phyloP scores from a whole-genome alignment of 1,140 invertebrate species.

The Chelonus insularis region DNA sequence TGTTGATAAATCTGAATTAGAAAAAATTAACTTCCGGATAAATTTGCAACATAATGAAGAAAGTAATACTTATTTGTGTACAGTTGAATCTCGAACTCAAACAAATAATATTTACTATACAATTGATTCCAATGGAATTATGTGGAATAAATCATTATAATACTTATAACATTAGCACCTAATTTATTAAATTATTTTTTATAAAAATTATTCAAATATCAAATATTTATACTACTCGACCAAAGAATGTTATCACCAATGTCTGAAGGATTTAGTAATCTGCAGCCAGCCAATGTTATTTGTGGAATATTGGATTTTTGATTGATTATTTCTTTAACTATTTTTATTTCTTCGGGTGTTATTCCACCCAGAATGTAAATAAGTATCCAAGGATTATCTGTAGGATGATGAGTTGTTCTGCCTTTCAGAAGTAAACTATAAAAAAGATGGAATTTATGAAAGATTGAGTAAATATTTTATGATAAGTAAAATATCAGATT shows the following conservation, averaged over 20 bases:
- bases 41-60: conserved; percentile 4
- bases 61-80: conserved; percentile 27
- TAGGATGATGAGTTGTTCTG: conserved; percentile 57
- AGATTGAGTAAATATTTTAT: too few relatives aligned
- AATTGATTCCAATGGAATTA: conserved; percentile 29
- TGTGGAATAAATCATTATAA: too few relatives aligned
- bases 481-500: neutral
- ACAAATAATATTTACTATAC: conserved; percentile 34
- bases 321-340: conserved; percentile 41
- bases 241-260: conserved; percentile 49
- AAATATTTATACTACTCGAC: conserved; percentile 10
- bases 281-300: conserved; percentile 51
- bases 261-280: conserved; percentile 49
- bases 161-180: too few relatives aligned
- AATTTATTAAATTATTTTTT: too few relatives aligned
- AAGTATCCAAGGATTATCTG: conserved; percentile 64
- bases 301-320: conserved; percentile 32
- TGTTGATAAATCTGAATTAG: conserved; percentile 21
- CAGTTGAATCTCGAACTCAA: conserved; percentile 26
- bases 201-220: too few relatives aligned
- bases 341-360: conserved; percentile 61
- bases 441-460: too few relatives aligned
- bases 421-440: conserved; percentile 51
- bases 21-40: conserved; percentile 43
- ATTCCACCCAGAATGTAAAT: conserved; percentile 66